phyloP scores from a whole-genome alignment of 2,888 invertebrate genomes.

The Choristoneura rosaceana region DNA sequence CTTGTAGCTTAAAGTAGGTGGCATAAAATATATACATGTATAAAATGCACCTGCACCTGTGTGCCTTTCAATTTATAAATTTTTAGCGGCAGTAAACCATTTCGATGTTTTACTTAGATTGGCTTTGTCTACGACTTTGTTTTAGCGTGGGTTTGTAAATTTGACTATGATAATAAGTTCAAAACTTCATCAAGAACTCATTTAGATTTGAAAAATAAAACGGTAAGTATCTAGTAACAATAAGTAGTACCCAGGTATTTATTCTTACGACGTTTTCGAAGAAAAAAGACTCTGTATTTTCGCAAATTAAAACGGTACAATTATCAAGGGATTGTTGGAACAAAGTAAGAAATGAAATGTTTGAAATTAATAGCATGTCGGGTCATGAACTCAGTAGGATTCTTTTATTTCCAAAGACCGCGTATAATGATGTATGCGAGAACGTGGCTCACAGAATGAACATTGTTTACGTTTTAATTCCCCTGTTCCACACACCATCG shows the following conservation, averaged over 20 bases:
- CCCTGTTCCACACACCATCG: slow-evolving; percentile 51
- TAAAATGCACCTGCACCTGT: no score
- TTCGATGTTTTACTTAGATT: neutral
- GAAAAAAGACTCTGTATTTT: slow-evolving; percentile 10
- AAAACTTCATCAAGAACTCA: neutral
- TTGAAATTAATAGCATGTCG: slow-evolving; percentile 15
- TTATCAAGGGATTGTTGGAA: slow-evolving; percentile 22
- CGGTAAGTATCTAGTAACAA: neutral
- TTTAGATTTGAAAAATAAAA: neutral
- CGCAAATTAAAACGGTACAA: slow-evolving; percentile 22
- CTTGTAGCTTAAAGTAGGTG: slow-evolving; percentile 5
- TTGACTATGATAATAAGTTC: neutral
- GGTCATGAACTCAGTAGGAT: neutral
- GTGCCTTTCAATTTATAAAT: neutral
- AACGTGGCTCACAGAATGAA: slow-evolving; percentile 63
- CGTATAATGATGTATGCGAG: slow-evolving; percentile 31
- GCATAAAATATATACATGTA: neutral
- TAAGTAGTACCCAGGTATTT: neutral
- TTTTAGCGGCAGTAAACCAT: neutral
- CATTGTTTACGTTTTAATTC: slow-evolving; percentile 56
- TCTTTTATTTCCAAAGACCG: slow-evolving; percentile 1
- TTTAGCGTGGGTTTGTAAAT: neutral
- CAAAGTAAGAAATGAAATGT: slow-evolving; percentile 26
- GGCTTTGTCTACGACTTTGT: neutral
- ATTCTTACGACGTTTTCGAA: neutral